Conservation (phyloP, 2,888 invertebrate genomes). For the Lasioglossum lativentre region DNA sequence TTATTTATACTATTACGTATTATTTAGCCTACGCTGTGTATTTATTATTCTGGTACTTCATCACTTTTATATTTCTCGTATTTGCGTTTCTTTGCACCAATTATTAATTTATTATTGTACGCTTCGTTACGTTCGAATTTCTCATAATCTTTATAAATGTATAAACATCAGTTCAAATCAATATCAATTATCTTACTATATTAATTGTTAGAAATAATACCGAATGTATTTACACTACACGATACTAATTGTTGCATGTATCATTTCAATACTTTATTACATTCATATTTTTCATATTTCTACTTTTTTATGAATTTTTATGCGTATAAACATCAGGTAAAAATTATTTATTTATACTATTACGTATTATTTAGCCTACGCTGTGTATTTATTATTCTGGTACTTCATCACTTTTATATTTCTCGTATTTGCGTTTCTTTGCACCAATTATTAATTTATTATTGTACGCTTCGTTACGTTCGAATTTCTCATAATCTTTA, state of each 20-base stretch:
- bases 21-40: neutral
- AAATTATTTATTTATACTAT: neutral
- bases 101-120: neutral
- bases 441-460: neutral
- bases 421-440: neutral
- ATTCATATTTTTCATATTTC: neutral
- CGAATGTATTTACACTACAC: neutral
- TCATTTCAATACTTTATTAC: neutral
- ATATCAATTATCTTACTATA: neutral
- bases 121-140: neutral
- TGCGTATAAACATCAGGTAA: neutral
- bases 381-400: neutral
- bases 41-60: neutral
- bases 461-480: neutral
- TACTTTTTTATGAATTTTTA: neutral
- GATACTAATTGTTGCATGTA: neutral
- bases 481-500: neutral
- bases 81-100: neutral
- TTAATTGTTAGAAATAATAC: neutral
- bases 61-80: neutral
- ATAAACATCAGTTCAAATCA: neutral
- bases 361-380: neutral
- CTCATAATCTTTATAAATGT: neutral
- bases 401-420: neutral
- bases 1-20: neutral